These are phyloP conservation scores for Coelinius sp. DNA, from an alignment of 2,888 invertebrate species.

Conservation along the genomic window DNA sequence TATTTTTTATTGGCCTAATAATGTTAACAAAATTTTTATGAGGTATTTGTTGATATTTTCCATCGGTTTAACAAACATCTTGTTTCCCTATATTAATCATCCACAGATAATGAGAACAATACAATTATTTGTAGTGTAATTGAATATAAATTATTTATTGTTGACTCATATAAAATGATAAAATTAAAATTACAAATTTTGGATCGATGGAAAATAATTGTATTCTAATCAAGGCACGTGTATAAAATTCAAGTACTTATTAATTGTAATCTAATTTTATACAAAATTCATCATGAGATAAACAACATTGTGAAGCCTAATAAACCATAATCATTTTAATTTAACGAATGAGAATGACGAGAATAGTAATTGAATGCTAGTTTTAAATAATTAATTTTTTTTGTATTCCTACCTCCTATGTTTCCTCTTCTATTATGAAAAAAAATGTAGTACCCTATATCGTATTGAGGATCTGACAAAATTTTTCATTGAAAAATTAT, in stretches of 20 bases:
- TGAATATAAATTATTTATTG: background rate
- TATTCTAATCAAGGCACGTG: conserved; percentile 13
- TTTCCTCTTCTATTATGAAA: background rate
- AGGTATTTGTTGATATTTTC: conserved; percentile 8
- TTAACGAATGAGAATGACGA: background rate
- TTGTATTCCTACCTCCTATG: background rate
- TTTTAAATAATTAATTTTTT: background rate
- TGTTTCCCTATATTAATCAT: background rate
- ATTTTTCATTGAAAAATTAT: background rate
- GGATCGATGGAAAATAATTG: background rate
- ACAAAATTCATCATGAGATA: background rate
- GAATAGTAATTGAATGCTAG: background rate
- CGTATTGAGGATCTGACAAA: background rate
- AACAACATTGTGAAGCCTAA: background rate
- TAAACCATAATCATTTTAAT: background rate
- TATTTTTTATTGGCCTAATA: background rate
- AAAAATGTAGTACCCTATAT: background rate
- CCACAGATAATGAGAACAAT: background rate
- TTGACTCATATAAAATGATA: background rate
- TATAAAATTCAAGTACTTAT: background rate
- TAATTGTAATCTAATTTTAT: background rate
- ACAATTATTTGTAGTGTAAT: background rate
- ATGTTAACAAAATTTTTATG: conserved; percentile 8
- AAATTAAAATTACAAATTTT: background rate
- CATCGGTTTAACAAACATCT: background rate